Percentiles rank a stretch among this genome's conserved stretches.
These are phyloP conservation scores for Melieria omissa DNA, from an alignment of 2,888 invertebrate species.

Conservation along the genomic window DNA sequence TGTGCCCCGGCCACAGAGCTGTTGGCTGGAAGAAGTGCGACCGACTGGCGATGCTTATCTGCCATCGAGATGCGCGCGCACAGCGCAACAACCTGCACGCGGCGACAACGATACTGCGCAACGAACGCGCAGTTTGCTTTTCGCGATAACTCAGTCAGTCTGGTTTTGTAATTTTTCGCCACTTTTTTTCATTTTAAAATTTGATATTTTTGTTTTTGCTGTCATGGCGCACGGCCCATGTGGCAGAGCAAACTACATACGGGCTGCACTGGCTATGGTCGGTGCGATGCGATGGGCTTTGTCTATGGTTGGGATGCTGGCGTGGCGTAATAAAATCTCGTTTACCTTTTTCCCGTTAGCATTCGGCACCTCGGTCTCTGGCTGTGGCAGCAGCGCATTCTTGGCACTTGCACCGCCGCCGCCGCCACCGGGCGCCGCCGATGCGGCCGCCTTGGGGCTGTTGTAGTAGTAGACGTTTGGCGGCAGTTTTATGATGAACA, in stretches of 20 bases:
- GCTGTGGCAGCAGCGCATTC: slow-evolving; percentile 50
- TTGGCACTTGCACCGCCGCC: slow-evolving; percentile 43
- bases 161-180: slow-evolving; percentile 14
- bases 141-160: slow-evolving; percentile 33
- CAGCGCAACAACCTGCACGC: slow-evolving; percentile 21
- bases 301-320: slow-evolving; percentile 29
- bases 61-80: slow-evolving; percentile 48
- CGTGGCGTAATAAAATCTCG: slow-evolving; percentile 61
- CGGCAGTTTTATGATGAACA: slow-evolving; percentile 87
- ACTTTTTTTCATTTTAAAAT: no score
- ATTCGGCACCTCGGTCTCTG: slow-evolving; percentile 48
- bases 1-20: no score
- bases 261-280: neutral
- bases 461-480: slow-evolving; percentile 86
- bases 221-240: neutral
- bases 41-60: slow-evolving; percentile 45
- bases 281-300: no score
- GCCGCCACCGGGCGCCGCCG: slow-evolving; percentile 37
- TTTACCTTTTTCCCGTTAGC: slow-evolving; percentile 67
- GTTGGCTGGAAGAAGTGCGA: neutral
- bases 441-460: slow-evolving; percentile 70
- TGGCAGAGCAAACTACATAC: slow-evolving; percentile 21
- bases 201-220: no score
- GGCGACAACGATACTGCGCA: neutral
- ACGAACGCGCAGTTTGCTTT: neutral